Evolutionary conservation across 2,113 vertebrate genomes (phyloP).

Genomic region (Cathartes aura): DNA sequence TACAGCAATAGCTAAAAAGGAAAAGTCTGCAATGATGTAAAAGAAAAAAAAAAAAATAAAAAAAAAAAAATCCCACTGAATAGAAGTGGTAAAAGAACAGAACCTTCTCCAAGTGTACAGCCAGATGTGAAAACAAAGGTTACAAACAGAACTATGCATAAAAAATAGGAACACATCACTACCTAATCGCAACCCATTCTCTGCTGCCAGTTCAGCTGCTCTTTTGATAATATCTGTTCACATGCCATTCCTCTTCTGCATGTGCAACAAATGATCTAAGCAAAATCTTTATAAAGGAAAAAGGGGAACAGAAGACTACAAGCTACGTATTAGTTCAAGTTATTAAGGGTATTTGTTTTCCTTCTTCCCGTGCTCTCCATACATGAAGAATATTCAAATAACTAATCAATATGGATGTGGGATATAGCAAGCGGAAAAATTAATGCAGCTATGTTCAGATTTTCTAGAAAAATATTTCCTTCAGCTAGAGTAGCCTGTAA

Average conservation of each 20-base stretch:
- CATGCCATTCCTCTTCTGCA: neutral
- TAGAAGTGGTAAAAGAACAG: neutral
- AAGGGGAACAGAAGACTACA: neutral
- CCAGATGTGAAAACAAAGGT: neutral
- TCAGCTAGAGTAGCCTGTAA: neutral
- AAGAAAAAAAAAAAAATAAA: neutral
- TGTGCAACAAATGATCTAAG: neutral
- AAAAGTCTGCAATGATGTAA: neutral
- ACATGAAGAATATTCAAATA: neutral
- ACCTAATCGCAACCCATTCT: neutral
- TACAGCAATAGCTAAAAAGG: neutral
- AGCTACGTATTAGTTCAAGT: neutral
- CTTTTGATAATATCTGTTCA: neutral
- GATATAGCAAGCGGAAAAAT: neutral
- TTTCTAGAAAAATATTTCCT: neutral
- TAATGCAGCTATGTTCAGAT: neutral
- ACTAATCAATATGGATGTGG: neutral
- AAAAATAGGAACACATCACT: neutral
- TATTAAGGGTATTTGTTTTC: neutral
- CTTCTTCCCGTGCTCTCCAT: neutral
- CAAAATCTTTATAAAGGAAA: neutral
- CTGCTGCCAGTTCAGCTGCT: neutral
- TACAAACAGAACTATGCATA: slow-evolving; percentile 19
- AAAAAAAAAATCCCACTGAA: neutral
- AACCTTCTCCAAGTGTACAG: neutral